Percentiles rank a stretch among this genome's conserved stretches.
These are phyloP conservation scores for Cepaea nemoralis DNA, from an alignment of 1,140 invertebrate genomes.

Conservation along the genomic window DNA sequence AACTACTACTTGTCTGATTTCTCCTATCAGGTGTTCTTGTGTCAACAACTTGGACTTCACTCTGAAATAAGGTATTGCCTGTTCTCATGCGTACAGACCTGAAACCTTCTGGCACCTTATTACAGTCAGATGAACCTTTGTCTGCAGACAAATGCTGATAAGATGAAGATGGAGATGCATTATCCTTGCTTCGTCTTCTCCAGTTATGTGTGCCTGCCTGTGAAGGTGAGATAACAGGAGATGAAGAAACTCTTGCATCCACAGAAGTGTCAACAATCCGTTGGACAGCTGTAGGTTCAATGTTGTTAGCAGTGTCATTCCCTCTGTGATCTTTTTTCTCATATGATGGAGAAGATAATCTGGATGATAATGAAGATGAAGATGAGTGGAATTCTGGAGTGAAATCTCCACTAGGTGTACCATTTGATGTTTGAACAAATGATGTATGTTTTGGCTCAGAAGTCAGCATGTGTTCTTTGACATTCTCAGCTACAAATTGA, in stretches of 20 bases:
- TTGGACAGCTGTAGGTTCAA: not conserved
- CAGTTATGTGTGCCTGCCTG: not conserved
- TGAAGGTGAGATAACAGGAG: not conserved
- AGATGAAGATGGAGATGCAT: not conserved
- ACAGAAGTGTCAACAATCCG: not conserved
- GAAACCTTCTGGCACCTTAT: not conserved
- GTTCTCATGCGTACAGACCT: not conserved
- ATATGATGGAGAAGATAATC: not conserved
- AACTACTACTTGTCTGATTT: not conserved
- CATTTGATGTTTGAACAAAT: not conserved
- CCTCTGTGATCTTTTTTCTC: not conserved
- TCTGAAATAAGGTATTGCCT: not conserved
- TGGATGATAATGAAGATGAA: not conserved
- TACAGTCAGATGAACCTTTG: not conserved
- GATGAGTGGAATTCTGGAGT: not conserved
- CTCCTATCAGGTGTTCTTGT: not conserved
- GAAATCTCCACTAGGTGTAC: not conserved
- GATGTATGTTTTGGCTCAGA: not conserved
- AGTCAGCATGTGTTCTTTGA: not conserved
- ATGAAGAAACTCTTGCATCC: not conserved
- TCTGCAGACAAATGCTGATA: not conserved
- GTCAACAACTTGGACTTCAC: not conserved
- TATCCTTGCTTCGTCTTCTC: not conserved
- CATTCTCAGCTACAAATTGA: not conserved
- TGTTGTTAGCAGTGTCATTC: not conserved